phyloP scores from a whole-genome alignment of 1,140 invertebrate species.

The Drosophila miranda region DNA sequence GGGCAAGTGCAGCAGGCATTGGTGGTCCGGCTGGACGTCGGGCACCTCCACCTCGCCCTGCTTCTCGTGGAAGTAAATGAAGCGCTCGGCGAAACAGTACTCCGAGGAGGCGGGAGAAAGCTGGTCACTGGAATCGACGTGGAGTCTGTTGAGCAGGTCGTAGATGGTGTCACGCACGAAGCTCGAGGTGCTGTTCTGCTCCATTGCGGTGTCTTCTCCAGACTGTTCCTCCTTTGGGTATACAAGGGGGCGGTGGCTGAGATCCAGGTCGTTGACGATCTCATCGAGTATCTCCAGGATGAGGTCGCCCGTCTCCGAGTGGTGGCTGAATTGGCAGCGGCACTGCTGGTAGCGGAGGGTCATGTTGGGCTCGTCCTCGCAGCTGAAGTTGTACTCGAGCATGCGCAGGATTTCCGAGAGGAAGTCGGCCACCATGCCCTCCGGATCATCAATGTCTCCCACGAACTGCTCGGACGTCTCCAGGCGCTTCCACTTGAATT shows the following conservation, averaged over 20 bases:
- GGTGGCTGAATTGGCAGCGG: slow-evolving; percentile 42
- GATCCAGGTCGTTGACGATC: slow-evolving; percentile 63
- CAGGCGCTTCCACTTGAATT: slow-evolving; percentile 66
- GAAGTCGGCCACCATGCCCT: slow-evolving; percentile 45
- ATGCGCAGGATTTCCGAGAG: slow-evolving; percentile 63
- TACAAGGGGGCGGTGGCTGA: slow-evolving; percentile 44
- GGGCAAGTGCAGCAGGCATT: slow-evolving; percentile 57
- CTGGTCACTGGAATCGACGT: slow-evolving; percentile 63
- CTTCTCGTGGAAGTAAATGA: slow-evolving; percentile 72
- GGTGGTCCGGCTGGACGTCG: not conserved
- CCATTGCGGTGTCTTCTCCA: slow-evolving; percentile 3
- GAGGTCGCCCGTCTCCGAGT: slow-evolving; percentile 30
- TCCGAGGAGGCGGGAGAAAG: slow-evolving; percentile 57
- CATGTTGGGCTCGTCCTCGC: slow-evolving; percentile 61
- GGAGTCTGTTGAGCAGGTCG: slow-evolving; percentile 46
- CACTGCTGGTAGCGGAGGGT: slow-evolving; percentile 62
- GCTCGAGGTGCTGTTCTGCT: slow-evolving; percentile 37
- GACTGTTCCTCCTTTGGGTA: not conserved
- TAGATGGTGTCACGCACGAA: slow-evolving; percentile 54
- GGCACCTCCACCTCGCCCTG: slow-evolving; percentile 20
- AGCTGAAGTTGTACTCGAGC: slow-evolving; percentile 62
- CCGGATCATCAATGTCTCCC: slow-evolving; percentile 49
- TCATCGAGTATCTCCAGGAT: slow-evolving; percentile 64
- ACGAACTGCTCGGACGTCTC: slow-evolving; percentile 41
- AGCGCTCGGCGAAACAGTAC: slow-evolving; percentile 59